Evolutionary conservation across 2,797 vertebrate species (phyloP).

Genomic region (Amblyraja radiata): DNA sequence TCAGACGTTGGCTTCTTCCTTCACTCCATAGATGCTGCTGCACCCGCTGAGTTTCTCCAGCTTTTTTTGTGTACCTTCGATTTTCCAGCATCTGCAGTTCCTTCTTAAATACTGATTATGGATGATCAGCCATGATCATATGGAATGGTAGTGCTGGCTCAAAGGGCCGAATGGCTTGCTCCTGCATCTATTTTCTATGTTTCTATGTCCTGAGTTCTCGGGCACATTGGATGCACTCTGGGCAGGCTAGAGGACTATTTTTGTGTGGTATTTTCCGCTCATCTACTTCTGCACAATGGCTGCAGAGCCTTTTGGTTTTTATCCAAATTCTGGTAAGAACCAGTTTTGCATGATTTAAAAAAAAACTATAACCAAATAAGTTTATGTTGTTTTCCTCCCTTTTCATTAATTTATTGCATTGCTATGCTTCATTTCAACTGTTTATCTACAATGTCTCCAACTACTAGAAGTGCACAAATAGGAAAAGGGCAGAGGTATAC

Average conservation of each 20-base stretch:
- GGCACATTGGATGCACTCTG: background rate
- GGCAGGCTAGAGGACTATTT: background rate
- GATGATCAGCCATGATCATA: too few species aligned
- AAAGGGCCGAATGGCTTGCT: too few species aligned
- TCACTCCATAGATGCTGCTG: too few species aligned
- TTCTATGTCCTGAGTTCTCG: background rate
- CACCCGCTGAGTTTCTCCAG: too few species aligned
- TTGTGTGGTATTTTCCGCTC: background rate
- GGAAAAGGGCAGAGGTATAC: too few species aligned
- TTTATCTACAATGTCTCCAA: background rate
- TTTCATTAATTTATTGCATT: background rate
- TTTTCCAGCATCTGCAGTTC: too few species aligned
- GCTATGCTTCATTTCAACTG: background rate
- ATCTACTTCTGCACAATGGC: background rate
- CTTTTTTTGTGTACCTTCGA: too few species aligned
- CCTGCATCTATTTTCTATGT: too few species aligned
- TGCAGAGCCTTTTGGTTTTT: background rate
- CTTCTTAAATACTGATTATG: too few species aligned
- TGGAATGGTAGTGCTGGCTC: too few species aligned
- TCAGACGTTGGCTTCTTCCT: too few species aligned
- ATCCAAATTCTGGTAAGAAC: background rate
- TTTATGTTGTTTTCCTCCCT: background rate
- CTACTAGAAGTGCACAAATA: background rate
- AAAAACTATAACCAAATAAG: background rate
- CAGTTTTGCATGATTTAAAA: background rate